A percentile compares a stretch with the other conserved stretches of the same genome.
Evolutionary conservation across 2,797 vertebrate species (phyloP).

Genomic region (Acomys russatus): DNA sequence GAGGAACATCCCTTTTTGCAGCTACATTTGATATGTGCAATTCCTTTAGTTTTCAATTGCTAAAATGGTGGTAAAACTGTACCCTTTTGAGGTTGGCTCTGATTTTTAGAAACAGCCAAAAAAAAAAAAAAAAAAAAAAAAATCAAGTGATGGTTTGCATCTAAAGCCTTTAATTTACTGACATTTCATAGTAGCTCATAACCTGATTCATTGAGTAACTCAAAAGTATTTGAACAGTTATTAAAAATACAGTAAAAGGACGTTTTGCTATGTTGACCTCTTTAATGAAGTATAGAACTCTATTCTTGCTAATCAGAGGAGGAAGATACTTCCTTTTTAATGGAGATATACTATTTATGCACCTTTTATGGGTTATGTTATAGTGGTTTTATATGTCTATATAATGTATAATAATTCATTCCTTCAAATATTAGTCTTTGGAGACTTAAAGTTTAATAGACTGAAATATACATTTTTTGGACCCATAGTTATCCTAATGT

Average conservation of each 20-base stretch:
- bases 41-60: constrained; percentile 67
- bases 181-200: constrained; percentile 40
- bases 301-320: not conserved
- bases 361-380: not conserved
- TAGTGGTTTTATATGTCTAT: not conserved
- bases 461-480: not conserved
- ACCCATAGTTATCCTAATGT: not conserved
- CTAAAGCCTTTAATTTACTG: constrained; percentile 42
- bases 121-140: constrained; percentile 37
- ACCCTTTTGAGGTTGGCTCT: constrained; percentile 60
- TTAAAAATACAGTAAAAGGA: constrained; percentile 51
- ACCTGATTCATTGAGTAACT: constrained; percentile 49
- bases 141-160: constrained; percentile 17
- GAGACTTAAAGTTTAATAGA: not conserved
- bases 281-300: constrained; percentile 22
- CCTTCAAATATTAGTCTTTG: not conserved
- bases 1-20: constrained; percentile 67
- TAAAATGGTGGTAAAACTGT: constrained; percentile 47
- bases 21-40: constrained; percentile 62
- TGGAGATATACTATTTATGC: not conserved
- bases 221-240: constrained; percentile 6
- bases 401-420: not conserved
- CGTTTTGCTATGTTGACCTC: not conserved
- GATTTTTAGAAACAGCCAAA: constrained; percentile 49
- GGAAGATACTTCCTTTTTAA: not conserved